Percentiles rank a stretch among this genome's conserved stretches.
phyloP scores from a whole-genome alignment of 2,797 vertebrate genomes.

The Lepus townsendii region DNA sequence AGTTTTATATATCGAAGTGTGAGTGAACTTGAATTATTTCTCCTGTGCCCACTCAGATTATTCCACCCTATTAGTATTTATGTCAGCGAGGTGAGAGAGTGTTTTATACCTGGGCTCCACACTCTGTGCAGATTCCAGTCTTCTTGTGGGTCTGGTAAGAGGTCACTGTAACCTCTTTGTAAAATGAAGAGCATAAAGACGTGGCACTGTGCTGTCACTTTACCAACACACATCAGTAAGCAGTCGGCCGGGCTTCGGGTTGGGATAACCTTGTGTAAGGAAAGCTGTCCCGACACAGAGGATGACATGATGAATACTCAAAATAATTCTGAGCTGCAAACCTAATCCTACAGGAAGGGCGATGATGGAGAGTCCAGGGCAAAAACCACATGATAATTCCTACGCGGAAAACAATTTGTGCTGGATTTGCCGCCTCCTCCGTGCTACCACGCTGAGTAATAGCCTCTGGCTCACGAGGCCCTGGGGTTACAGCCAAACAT shows the following conservation, averaged over 20 bases:
- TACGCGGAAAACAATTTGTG: slow-evolving; percentile 46
- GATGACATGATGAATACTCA: slow-evolving; percentile 65
- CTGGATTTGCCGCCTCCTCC: slow-evolving; percentile 60
- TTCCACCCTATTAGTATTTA: slow-evolving; percentile 76
- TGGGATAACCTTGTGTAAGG: slow-evolving; percentile 34
- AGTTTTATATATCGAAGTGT: slow-evolving; percentile 72
- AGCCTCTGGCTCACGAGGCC: slow-evolving; percentile 68
- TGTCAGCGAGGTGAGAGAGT: slow-evolving; percentile 57
- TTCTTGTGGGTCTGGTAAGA: slow-evolving; percentile 74
- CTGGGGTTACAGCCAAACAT: slow-evolving; percentile 78
- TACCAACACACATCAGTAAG: slow-evolving; percentile 42
- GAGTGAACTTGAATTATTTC: slow-evolving; percentile 78
- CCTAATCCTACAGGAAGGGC: slow-evolving; percentile 56
- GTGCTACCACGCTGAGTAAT: slow-evolving; percentile 71
- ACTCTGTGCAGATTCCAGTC: slow-evolving; percentile 61
- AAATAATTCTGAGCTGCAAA: slow-evolving; percentile 52
- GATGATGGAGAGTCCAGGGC: slow-evolving; percentile 56
- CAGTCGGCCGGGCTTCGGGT: not conserved
- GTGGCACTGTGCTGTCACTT: slow-evolving; percentile 60
- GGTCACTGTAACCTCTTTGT: slow-evolving; percentile 75
- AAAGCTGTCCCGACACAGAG: slow-evolving; percentile 67
- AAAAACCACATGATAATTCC: slow-evolving; percentile 74
- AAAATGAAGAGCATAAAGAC: slow-evolving; percentile 65
- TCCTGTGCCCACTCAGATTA: slow-evolving; percentile 74
- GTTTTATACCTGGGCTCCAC: slow-evolving; percentile 69